Conservation (phyloP, 2,888 invertebrate genomes). For the Branchipolynoe longqiensis region DNA sequence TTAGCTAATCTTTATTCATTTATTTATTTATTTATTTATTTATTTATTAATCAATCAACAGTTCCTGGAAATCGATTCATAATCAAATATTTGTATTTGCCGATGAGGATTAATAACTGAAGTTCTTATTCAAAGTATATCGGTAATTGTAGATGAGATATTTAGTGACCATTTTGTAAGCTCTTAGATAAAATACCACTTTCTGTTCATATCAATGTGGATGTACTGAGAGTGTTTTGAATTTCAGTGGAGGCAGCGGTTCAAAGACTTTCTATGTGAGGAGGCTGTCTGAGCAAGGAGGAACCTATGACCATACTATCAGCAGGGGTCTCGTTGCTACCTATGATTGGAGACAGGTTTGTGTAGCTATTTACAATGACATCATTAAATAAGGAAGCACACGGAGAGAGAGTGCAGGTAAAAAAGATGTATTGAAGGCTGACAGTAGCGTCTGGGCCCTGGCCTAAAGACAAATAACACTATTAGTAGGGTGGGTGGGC, state of each 20-base stretch:
- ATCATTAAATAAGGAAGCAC: too few species aligned
- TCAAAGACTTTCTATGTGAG: neutral
- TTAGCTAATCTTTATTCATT: too few species aligned
- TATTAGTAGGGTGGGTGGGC: too few species aligned
- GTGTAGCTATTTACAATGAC: too few species aligned
- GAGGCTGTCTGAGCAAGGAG: neutral
- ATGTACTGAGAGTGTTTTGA: neutral
- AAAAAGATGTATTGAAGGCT: too few species aligned
- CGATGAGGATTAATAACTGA: neutral
- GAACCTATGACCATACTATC: neutral
- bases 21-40: neutral
- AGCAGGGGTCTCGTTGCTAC: too few species aligned
- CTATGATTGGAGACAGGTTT: constrained; percentile 39
- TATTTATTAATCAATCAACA: neutral
- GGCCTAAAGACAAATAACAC: too few species aligned
- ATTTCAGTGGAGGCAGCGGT: constrained; percentile 16
- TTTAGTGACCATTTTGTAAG: neutral
- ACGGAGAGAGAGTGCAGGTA: too few species aligned
- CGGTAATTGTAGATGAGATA: neutral
- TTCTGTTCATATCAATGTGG: neutral
- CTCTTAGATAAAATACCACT: neutral
- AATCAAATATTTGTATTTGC: neutral
- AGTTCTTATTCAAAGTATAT: neutral
- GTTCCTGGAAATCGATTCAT: neutral
- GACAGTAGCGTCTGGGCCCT: too few species aligned